These are phyloP conservation scores for Vultur gryphus DNA, from an alignment of 2,797 vertebrate genomes.

Conservation along the genomic window DNA sequence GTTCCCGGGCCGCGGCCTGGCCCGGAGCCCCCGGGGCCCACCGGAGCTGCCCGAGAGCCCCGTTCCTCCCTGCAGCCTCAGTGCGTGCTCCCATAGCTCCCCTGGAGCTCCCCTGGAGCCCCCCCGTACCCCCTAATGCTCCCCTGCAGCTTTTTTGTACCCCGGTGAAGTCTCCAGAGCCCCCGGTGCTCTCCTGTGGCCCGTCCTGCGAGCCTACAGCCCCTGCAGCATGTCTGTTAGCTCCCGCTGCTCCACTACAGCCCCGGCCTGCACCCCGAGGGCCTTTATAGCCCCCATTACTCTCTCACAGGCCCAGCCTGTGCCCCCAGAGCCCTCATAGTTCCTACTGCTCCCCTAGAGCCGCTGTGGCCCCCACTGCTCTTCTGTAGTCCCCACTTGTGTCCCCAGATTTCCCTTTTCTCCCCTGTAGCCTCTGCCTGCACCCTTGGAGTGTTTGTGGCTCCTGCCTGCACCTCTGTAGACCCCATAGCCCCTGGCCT, in stretches of 20 bases:
- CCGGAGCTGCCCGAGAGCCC: not conserved
- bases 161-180: not conserved
- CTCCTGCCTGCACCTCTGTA: not conserved
- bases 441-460: not conserved
- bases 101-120: too few species aligned
- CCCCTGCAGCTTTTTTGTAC: rapidly evolving
- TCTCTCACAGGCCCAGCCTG: too few species aligned
- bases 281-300: not conserved
- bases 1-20: not conserved
- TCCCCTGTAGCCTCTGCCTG: not conserved
- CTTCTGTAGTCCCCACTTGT: rapidly evolving
- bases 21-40: not conserved
- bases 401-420: rapidly evolving
- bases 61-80: not conserved
- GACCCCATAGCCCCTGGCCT: rapidly evolving
- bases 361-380: rapidly evolving
- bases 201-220: not conserved
- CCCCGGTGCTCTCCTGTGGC: not conserved
- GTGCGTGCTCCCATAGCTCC: not conserved
- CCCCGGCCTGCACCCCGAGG: not conserved
- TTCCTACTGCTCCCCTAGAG: not conserved
- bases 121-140: not conserved
- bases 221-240: too few species aligned
- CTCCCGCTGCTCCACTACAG: not conserved
- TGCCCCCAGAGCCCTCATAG: not conserved